Base-by-base conservation (phyloP, 2,113 vertebrate genomes). In the Coptodon rendalli region DNA sequence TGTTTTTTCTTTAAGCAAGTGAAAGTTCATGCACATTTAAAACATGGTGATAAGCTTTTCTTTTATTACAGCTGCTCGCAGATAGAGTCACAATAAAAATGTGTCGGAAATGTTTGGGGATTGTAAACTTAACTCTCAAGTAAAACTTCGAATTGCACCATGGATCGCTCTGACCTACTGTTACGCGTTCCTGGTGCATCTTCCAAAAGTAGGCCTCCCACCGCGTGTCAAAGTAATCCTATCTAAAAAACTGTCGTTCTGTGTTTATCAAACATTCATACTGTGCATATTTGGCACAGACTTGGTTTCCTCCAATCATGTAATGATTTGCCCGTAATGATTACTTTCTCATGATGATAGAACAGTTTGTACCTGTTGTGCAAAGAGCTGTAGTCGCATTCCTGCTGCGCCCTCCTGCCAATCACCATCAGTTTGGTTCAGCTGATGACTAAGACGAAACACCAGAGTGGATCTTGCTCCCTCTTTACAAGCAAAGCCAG, bases 301-400 rank as follows among this genome's bases (percentile, higher is more conserved):
- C 6, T 13, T 19, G 45, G 61, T 78, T 88, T 40, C 73, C 50
- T 92, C 87, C 86, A 86, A 90, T 96, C 86, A 85, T 93, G 92
- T 93, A 94, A 95, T 89, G 92, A 94, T 96, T 95, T 94, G 91
- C 87, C 91, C 78, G 22, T 91, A 93, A 92, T 82, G 81, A 93
- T 90, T 93, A 90, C 85, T 57, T 86, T 89, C 80, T 89, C 78
- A 14, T 86, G 91, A 85, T 87, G 92, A 95, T 83, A 1, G 89
- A 90, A 91, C 24, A 13, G 91, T 91, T 91, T 86, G 83, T 92
- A 81, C 89, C 86, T 87, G 86, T 90, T 89, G 92, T 11, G 71
- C 86, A 57, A 22, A 80, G 87, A 86, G 27, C 48, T 6, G 83
- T 83, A 82, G 81, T 57, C 86, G 14, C 91, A 94, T 94, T 95